phyloP scores from a whole-genome alignment of 2,888 invertebrate genomes.

The Timema cristinae region DNA sequence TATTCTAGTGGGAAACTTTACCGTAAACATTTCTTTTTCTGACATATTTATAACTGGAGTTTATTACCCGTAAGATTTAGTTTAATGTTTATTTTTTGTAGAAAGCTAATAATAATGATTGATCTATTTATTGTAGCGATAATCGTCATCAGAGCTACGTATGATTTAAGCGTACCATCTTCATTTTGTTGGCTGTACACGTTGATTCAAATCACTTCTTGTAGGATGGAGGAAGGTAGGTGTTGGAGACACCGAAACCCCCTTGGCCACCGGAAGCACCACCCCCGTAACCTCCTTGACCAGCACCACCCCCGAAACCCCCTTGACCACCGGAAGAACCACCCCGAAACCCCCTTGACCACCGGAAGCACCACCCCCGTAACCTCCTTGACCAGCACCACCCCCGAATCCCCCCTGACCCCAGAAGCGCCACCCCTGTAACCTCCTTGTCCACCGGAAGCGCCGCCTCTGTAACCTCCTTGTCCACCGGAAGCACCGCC shows the following conservation, averaged over 20 bases:
- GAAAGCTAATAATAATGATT: no score
- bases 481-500: neutral
- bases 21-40: no score
- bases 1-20: no score
- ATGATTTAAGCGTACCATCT: no score
- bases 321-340: neutral
- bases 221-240: slow-evolving; percentile 21
- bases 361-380: neutral
- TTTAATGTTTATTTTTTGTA: no score
- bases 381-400: neutral
- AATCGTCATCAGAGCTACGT: no score
- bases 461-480: neutral
- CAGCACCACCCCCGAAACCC: neutral
- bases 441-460: neutral
- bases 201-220: slow-evolving; percentile 12
- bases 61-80: no score
- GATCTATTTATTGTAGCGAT: no score
- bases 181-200: no score
- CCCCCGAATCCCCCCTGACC: neutral
- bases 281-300: neutral
- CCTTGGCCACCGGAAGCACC: neutral
- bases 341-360: neutral
- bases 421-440: neutral
- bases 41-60: no score
- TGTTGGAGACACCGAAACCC: slow-evolving; percentile 14